These are phyloP conservation scores for Chironomus riparius DNA, from an alignment of 2,888 invertebrate species.

Conservation along the genomic window DNA sequence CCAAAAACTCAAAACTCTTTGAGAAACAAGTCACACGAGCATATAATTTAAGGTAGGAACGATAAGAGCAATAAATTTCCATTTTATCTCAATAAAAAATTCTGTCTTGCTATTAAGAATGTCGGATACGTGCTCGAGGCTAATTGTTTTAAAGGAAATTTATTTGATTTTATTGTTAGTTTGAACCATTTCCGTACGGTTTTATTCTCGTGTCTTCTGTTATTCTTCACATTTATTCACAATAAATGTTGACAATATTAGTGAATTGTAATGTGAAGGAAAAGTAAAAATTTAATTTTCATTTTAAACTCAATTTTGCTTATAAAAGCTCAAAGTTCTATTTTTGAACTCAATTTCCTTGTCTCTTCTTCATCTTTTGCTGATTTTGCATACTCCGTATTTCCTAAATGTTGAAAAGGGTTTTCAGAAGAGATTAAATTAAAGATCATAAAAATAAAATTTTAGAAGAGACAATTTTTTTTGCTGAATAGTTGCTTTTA, in stretches of 20 bases:
- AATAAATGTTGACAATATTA: not conserved
- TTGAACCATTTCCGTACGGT: not conserved
- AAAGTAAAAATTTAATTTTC: not conserved
- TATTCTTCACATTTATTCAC: too few relatives aligned
- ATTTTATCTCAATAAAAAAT: constrained; percentile 26
- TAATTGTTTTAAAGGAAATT: constrained; percentile 25
- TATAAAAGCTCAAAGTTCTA: too few relatives aligned
- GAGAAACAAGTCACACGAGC: not conserved
- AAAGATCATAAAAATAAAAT: not conserved
- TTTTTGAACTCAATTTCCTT: not conserved
- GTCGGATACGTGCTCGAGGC: constrained; percentile 21
- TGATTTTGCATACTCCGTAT: not conserved
- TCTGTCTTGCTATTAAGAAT: constrained; percentile 23
- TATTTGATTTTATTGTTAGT: constrained; percentile 26
- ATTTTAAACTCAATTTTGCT: too few relatives aligned
- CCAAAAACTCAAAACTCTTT: not conserved
- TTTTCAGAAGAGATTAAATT: not conserved
- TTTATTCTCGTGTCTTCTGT: too few relatives aligned
- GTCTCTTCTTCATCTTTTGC: not conserved
- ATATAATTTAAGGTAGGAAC: not conserved
- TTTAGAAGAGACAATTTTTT: not conserved
- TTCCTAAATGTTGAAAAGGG: not conserved
- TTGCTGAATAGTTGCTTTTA: not conserved
- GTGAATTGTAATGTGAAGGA: not conserved
- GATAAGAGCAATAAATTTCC: constrained; percentile 23